Evolutionary conservation across 2,113 vertebrate species (phyloP).

Genomic region (Eptatretus burgeri): DNA sequence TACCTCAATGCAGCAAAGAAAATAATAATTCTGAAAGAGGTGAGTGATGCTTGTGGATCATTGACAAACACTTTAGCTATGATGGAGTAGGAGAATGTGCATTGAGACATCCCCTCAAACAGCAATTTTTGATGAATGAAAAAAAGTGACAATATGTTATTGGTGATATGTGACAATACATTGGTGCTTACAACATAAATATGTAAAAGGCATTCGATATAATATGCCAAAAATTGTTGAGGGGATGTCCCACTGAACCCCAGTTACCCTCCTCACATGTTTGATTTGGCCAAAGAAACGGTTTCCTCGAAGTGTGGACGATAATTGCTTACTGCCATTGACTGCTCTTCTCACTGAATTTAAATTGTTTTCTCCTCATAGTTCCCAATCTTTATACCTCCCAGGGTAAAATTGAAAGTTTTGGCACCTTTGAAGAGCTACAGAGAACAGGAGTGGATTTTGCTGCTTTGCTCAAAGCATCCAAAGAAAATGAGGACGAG

Average conservation of each 20-base stretch:
- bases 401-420: slow-evolving; percentile 50
- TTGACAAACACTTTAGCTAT: not conserved
- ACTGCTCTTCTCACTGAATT: too few relatives aligned
- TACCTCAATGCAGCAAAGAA: slow-evolving; percentile 51
- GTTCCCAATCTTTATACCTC: too few relatives aligned
- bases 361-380: too few relatives aligned
- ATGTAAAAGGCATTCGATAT: too few relatives aligned
- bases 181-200: not conserved
- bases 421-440: slow-evolving; percentile 48
- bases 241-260: too few relatives aligned
- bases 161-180: not conserved
- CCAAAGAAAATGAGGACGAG: slow-evolving; percentile 27
- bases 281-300: too few relatives aligned
- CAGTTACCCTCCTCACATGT: too few relatives aligned
- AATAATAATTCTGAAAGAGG: slow-evolving; percentile 66
- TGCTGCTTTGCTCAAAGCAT: slow-evolving; percentile 44
- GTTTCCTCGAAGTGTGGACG: too few relatives aligned
- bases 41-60: slow-evolving; percentile 15
- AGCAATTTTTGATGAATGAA: not conserved
- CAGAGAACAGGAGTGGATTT: slow-evolving; percentile 61
- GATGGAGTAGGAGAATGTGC: not conserved
- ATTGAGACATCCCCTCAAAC: not conserved
- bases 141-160: not conserved
- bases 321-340: too few relatives aligned
- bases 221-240: too few relatives aligned